Percentiles rank a stretch among this genome's conserved stretches.
Evolutionary conservation across 2,888 invertebrate species (phyloP).

Genomic region (Lochmaea capreae): DNA sequence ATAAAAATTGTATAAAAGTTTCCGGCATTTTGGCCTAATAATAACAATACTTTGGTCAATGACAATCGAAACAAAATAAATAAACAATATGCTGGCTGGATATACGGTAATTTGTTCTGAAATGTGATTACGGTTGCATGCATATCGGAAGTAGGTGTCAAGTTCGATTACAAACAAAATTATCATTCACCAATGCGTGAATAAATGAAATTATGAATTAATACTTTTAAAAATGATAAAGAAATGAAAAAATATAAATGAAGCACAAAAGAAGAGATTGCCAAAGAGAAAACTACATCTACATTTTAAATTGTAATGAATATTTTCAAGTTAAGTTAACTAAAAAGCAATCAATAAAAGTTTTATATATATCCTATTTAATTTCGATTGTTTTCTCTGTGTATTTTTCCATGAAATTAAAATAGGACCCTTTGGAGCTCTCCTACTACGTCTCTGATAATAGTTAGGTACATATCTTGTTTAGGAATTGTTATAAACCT

Average conservation of each 20-base stretch:
- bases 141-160: conserved; percentile 44
- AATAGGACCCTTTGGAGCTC: no score
- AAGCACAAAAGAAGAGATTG: background rate
- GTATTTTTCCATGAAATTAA: no score
- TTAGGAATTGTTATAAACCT: background rate
- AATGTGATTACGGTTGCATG: conserved; percentile 35
- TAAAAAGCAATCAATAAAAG: no score
- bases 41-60: conserved; percentile 30
- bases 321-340: no score
- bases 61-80: conserved; percentile 27
- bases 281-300: no score
- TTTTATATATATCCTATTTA: no score
- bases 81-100: conserved; percentile 30
- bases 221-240: background rate
- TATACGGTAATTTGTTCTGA: conserved; percentile 42
- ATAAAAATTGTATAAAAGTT: background rate
- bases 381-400: no score
- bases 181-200: conserved; percentile 23
- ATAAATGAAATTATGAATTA: background rate
- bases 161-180: conserved; percentile 36
- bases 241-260: background rate
- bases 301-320: no score
- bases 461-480: no score
- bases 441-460: no score
- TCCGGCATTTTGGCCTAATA: background rate